phyloP scores from a whole-genome alignment of 2,797 vertebrate species.

The Anabacerthia variegaticeps region DNA sequence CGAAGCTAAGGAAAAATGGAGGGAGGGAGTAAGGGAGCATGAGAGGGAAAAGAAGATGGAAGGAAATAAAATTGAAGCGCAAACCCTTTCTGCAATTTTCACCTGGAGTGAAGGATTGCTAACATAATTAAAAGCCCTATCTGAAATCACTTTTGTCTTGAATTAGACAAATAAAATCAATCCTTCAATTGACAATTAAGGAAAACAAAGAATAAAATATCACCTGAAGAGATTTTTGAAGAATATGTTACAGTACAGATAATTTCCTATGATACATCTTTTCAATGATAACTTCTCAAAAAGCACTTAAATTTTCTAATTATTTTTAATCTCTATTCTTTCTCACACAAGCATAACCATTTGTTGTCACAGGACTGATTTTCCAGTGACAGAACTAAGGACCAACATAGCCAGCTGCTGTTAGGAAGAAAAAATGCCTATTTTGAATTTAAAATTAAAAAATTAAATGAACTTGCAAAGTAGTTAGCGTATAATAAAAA shows the following conservation, averaged over 20 bases:
- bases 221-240: not conserved
- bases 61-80: not conserved
- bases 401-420: not conserved
- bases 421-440: not conserved
- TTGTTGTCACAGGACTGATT: not conserved
- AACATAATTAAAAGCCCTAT: not conserved
- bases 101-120: not conserved
- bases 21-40: not conserved
- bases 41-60: not conserved
- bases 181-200: not conserved
- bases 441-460: conserved; percentile 5
- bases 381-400: not conserved
- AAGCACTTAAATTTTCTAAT: not conserved
- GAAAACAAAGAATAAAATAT: not conserved
- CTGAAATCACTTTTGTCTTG: not conserved
- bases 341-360: not conserved
- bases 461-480: not conserved
- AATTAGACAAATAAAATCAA: not conserved
- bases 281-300: not conserved
- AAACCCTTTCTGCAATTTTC: not conserved
- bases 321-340: not conserved
- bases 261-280: not conserved
- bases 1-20: not conserved
- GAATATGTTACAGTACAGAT: not conserved
- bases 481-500: not conserved